phyloP scores from a whole-genome alignment of 2,113 vertebrate species.

The Corydoras maculifer region DNA sequence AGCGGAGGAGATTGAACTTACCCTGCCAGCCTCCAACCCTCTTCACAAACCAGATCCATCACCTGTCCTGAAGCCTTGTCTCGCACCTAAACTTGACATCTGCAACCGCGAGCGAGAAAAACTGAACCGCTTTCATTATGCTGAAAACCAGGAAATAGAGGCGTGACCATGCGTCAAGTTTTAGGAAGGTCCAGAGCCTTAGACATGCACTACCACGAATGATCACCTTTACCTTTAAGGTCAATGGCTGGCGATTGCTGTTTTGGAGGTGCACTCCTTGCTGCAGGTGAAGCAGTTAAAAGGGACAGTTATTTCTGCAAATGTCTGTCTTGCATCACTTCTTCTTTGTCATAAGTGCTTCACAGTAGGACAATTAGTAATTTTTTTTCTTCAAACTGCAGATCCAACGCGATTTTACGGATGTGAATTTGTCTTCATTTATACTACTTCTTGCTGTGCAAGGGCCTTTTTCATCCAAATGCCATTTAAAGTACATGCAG shows the following conservation, averaged over 20 bases:
- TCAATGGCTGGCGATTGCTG: slow-evolving; percentile 19
- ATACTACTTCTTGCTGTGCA: too few species aligned
- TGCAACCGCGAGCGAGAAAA: slow-evolving; percentile 71
- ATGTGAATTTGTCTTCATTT: background rate
- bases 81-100: slow-evolving; percentile 65
- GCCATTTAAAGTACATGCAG: too few species aligned
- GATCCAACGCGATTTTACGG: background rate
- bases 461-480: too few species aligned
- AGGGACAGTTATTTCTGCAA: too few species aligned
- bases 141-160: slow-evolving; percentile 66
- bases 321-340: too few species aligned
- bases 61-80: slow-evolving; percentile 57
- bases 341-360: too few species aligned
- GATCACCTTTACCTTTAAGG: slow-evolving; percentile 34
- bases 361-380: too few species aligned
- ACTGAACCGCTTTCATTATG: slow-evolving; percentile 64
- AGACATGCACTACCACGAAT: background rate
- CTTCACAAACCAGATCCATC: slow-evolving; percentile 62
- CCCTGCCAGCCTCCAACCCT: slow-evolving; percentile 57
- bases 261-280: background rate
- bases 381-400: too few species aligned
- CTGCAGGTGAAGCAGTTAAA: too few species aligned
- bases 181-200: background rate
- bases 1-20: slow-evolving; percentile 71
- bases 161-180: slow-evolving; percentile 51